Base-by-base conservation (phyloP, 2,888 invertebrate species). In the Drosophila kuntzei region DNA sequence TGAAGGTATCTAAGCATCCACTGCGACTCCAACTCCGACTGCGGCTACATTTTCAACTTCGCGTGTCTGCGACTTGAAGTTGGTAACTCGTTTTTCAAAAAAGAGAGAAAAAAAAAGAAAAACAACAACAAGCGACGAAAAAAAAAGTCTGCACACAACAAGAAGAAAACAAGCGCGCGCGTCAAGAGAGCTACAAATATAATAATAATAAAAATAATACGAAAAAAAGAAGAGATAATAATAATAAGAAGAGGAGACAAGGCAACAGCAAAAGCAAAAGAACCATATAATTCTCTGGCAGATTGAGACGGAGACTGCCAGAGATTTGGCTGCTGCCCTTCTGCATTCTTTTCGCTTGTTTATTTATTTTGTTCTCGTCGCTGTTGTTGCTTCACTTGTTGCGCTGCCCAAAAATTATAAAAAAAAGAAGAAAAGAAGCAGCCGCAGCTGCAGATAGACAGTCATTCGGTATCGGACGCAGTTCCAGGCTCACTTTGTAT, bases 21-120 rank as follows among this genome's bases (percentile, higher is more conserved):
- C 67, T 58, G 32, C 54, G 29, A 54, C 54, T 58, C 41, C 54
- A 20, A 54, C 53, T 50, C 12, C 32, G 69, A 63, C 58, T 59
- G 66, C 70, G 69, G 61, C 53, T 57, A 65, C 68, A 69, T 67
- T 68, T 85, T 44, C 61, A 67, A 59, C 69, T 77, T 70, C 55
- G 78, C 61, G 69, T 75, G 53, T 53, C 79, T 68, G 71, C 63
- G 57, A 46, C 70, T 75, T 71, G 62, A 72, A 80, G 78, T 83
- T 83, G 83, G 58, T 85, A 90, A 90, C 87, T 88, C 74, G 90
- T 90, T 87, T 89, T 75, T 79, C 62, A 62, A 67, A 76, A 79
- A 74, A 65, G 22, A 43, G 44, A 58, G 16, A 58, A 61, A 59
- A 53, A 70, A 59, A 53, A 71, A 43, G 59, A 72, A 67, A 58